These are phyloP conservation scores for Callosobruchus maculatus DNA, from an alignment of 2,888 invertebrate genomes.

Conservation along the genomic window DNA sequence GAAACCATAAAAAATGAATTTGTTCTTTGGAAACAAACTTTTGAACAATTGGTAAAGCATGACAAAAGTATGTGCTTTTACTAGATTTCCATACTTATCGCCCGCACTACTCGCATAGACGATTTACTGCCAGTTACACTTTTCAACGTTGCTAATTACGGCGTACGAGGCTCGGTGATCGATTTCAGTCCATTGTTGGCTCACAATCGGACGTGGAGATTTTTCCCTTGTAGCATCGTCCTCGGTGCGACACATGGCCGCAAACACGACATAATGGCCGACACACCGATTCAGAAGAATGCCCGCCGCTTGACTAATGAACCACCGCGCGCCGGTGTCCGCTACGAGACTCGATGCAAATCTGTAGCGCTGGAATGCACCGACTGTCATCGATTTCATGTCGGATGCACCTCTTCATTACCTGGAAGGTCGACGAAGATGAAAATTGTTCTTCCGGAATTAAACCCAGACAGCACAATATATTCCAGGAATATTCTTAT, in stretches of 20 bases:
- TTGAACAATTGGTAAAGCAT: no score
- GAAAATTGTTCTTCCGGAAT: no score
- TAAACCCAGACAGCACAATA: no score
- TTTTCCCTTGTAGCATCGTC: neutral
- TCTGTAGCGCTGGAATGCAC: neutral
- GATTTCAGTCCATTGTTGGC: neutral
- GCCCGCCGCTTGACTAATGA: neutral
- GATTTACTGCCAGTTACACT: neutral
- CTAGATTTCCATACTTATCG: neutral
- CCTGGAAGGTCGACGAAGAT: neutral
- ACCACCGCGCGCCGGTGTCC: neutral
- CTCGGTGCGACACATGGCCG: neutral
- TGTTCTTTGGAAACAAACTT: no score
- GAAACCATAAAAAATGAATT: no score
- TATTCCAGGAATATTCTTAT: no score
- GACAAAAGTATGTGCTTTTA: no score
- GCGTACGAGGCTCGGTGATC: neutral
- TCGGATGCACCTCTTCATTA: neutral
- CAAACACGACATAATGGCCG: neutral
- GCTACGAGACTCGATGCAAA: neutral
- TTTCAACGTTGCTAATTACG: neutral
- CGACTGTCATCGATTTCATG: neutral
- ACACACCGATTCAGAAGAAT: neutral
- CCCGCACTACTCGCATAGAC: neutral
- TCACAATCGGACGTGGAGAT: neutral